phyloP scores from a whole-genome alignment of 2,113 vertebrate species.

The Notothenia coriiceps region DNA sequence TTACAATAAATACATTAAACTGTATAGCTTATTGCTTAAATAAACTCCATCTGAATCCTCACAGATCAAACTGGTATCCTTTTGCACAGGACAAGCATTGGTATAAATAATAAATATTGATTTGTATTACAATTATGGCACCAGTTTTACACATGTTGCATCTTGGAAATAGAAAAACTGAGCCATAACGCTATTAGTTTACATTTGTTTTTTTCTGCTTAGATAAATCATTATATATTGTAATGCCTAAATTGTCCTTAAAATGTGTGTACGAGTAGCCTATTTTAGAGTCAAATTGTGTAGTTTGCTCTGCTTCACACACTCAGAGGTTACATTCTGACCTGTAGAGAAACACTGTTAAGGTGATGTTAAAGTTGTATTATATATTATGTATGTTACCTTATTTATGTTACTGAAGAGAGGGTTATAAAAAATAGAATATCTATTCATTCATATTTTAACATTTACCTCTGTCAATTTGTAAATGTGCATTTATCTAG shows the following conservation, averaged over 20 bases:
- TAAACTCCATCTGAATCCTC: not conserved
- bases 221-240: not conserved
- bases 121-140: not conserved
- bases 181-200: not conserved
- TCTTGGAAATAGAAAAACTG: not conserved
- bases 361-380: too few relatives aligned
- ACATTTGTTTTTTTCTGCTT: not conserved
- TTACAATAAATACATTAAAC: not conserved
- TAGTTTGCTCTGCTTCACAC: too few relatives aligned
- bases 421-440: too few relatives aligned
- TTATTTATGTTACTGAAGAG: too few relatives aligned
- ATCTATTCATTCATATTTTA: too few relatives aligned
- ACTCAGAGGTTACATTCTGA: too few relatives aligned
- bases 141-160: not conserved
- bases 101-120: slow-evolving; percentile 1
- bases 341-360: too few relatives aligned
- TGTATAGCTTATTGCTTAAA: not conserved
- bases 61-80: not conserved
- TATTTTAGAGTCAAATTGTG: not conserved
- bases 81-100: not conserved
- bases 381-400: too few relatives aligned
- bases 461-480: too few relatives aligned
- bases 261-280: not conserved
- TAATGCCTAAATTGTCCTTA: not conserved
- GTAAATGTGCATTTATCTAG: too few relatives aligned